Evolutionary conservation across 2,888 invertebrate genomes (phyloP), one percentile per base, ranked within the genome.

Genomic region (Autographa gamma): DNA sequence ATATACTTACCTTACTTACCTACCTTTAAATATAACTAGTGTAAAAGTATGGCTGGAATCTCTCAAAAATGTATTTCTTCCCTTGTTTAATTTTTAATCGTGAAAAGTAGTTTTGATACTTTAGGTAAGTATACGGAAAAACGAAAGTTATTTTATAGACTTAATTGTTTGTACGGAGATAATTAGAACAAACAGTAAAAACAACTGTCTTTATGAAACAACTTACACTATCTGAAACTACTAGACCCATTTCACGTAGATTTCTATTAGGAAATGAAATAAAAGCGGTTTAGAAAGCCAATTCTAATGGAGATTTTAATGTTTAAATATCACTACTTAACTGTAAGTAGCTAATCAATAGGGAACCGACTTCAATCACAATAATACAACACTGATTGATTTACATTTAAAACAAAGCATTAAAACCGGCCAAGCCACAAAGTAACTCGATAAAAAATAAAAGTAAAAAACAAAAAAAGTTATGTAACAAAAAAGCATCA

Each of bases 401-500:
- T 43, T 14, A 16, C 19, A 66, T 41, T 43, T 52, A 14, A 18
- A 19, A 32, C n/a, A 52, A 63, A 63, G 11, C 14, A 32, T 2
- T 34, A 7, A 63, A 52, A 56, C 54, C 54, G 1, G 54, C 19
- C 25, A 13, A 19, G 19, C 54, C 14, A 54, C 54, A 54, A 19
- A 11, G 19, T 25, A 56, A 19, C 19, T 25, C 19, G 11, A 19
- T 8, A 56, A 19, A 25, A 56, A 56, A 25, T 13, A 32, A 31
- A 54, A 13, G 54, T 18, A 25, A 32, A 8, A 63, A 16, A 19
- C 58, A 69, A 32, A 43, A 72, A 80, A 87, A 88, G 89, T 85
- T 85, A 74, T 74, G 74, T 68, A 76, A 83, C 32, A 74, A 56
- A 71, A 71, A 92, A 93, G 89, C 89, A 94, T 89, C 95, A 95